Percentiles rank a stretch among this genome's conserved stretches.
These are phyloP conservation scores for Hydrochoerus hydrochaeris DNA, from an alignment of 2,113 vertebrate genomes.

Conservation along the genomic window DNA sequence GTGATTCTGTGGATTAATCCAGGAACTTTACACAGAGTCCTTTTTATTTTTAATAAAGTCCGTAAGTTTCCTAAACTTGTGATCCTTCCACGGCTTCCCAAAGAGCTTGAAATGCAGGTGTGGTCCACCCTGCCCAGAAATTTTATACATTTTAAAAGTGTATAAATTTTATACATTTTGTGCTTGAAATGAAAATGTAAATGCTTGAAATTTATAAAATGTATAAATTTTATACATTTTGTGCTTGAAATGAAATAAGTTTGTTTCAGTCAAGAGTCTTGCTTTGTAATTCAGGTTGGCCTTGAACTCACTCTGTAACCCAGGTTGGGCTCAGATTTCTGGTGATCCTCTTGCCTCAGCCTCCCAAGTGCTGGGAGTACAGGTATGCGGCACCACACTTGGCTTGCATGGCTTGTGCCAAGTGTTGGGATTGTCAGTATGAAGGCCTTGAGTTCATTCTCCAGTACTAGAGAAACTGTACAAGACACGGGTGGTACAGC, in stretches of 20 bases:
- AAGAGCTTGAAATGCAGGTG: background rate
- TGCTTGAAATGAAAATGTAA: background rate
- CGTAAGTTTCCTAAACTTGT: background rate
- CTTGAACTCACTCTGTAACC: background rate
- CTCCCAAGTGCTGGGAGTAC: background rate
- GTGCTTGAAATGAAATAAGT: background rate
- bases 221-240: no score
- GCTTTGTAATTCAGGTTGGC: background rate
- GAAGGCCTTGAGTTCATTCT: background rate
- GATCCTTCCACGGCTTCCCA: background rate
- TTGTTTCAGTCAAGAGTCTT: background rate
- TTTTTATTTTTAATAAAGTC: background rate
- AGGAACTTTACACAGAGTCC: background rate
- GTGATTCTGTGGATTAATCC: background rate
- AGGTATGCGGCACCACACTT: background rate
- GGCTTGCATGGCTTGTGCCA: background rate
- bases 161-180: no score
- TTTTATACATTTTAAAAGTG: background rate
- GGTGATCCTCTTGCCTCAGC: background rate
- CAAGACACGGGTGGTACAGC: background rate
- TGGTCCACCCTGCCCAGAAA: background rate
- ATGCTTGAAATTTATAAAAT: no score
- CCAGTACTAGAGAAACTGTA: background rate
- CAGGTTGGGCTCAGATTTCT: background rate
- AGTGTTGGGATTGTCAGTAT: background rate